A percentile compares a stretch with the other conserved stretches of the same genome.
Conservation (phyloP, 2,797 vertebrate species). For the Ctenosaura bakeri region DNA sequence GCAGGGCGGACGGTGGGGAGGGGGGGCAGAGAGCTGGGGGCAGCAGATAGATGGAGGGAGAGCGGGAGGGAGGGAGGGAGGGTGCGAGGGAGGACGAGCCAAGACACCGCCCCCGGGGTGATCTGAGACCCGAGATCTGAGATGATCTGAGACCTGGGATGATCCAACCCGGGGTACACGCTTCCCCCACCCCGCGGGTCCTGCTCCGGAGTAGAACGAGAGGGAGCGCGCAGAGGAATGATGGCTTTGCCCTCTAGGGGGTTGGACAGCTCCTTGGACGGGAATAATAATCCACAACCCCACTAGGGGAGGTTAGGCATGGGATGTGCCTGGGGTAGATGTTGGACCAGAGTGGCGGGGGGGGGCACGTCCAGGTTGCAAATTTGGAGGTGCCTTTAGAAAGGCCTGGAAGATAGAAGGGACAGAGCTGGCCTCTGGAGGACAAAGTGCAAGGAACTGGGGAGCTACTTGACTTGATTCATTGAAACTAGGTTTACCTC, state of each 20-base stretch:
- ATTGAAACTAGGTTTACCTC: too few relatives aligned
- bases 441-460: not conserved
- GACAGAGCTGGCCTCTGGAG: too few relatives aligned
- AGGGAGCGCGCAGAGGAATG: not conserved
- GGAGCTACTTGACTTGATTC: too few relatives aligned
- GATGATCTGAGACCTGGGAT: slow-evolving; percentile 22
- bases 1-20: not conserved
- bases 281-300: not conserved
- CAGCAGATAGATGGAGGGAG: slow-evolving; percentile 5
- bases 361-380: too few relatives aligned
- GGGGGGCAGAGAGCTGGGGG: not conserved
- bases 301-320: not conserved
- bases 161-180: too few relatives aligned
- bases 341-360: too few relatives aligned
- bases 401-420: not conserved
- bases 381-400: not conserved
- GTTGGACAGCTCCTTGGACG: not conserved
- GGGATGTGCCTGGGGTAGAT: not conserved
- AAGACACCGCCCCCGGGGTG: slow-evolving; percentile 42
- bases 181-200: not conserved
- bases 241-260: not conserved
- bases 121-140: slow-evolving; percentile 26
- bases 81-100: not conserved
- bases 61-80: not conserved
- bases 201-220: not conserved